Percentiles rank a stretch among this genome's conserved stretches.
phyloP scores from a whole-genome alignment of 2,113 vertebrate species.

The Nannobrachium achirus region DNA sequence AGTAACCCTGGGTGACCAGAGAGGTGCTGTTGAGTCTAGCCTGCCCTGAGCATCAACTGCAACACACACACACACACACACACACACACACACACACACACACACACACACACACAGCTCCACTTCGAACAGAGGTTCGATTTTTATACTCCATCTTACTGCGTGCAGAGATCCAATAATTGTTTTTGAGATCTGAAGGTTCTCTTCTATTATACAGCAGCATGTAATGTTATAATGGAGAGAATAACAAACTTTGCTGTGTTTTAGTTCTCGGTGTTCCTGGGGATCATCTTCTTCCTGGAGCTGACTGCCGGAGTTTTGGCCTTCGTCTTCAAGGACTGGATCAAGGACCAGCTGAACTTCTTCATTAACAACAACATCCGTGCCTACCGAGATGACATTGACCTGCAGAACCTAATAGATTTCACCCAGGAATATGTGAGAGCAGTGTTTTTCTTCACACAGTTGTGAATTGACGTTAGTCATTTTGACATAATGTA shows the following conservation, averaged over 20 bases:
- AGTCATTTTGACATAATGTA: slow-evolving; percentile 5
- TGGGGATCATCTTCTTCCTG: slow-evolving; percentile 99
- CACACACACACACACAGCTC: no score
- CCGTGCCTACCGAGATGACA: slow-evolving; percentile 95
- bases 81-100: no score
- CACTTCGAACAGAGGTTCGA: no score
- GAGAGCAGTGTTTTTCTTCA: slow-evolving; percentile 61
- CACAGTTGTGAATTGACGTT: slow-evolving; percentile 1
- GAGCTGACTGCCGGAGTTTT: slow-evolving; percentile 96
- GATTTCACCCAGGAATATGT: slow-evolving; percentile 99
- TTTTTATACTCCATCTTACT: no score
- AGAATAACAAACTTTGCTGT: slow-evolving; percentile 34
- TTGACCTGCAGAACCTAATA: slow-evolving; percentile 98
- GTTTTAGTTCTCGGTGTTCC: slow-evolving; percentile 94
- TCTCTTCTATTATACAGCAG: no score
- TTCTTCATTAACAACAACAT: slow-evolving; percentile 99
- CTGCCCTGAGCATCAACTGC: no score
- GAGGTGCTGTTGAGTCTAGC: no score
- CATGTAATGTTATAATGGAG: background rate
- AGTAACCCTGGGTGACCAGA: no score
- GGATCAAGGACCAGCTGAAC: slow-evolving; percentile 99
- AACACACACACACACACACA: no score
- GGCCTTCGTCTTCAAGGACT: slow-evolving; percentile 99
- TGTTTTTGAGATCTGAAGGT: no score
- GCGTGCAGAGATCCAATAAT: no score